phyloP scores from a whole-genome alignment of 2,113 vertebrate species.

The Chaetorhynchus papuensis region DNA sequence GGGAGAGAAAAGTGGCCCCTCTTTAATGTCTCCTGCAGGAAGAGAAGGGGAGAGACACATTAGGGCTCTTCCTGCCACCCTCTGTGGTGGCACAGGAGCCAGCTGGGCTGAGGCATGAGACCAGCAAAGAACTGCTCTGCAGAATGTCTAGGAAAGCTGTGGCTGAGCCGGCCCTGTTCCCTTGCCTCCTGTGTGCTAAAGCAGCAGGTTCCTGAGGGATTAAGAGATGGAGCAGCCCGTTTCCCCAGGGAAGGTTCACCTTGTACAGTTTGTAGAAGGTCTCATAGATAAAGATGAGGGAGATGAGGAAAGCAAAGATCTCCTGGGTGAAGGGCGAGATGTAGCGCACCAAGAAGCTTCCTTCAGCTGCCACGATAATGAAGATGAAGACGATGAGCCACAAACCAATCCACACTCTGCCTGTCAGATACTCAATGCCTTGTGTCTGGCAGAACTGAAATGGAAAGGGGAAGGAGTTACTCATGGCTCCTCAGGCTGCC shows the following conservation, averaged over 20 bases:
- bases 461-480: slow-evolving; percentile 5
- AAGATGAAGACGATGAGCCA: slow-evolving; percentile 95
- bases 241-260: slow-evolving; percentile 69
- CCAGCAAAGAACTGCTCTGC: neutral
- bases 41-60: slow-evolving; percentile 7
- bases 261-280: slow-evolving; percentile 94
- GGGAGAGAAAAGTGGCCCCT: slow-evolving; percentile 29
- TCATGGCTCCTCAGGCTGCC: neutral
- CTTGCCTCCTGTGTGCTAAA: neutral
- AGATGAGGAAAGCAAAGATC: slow-evolving; percentile 98
- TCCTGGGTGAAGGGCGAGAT: slow-evolving; percentile 98
- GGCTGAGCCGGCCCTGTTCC: neutral
- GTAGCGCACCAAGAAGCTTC: slow-evolving; percentile 95
- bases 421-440: slow-evolving; percentile 91
- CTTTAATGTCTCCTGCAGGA: slow-evolving; percentile 40
- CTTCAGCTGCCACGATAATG: slow-evolving; percentile 91
- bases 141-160: neutral
- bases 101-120: neutral
- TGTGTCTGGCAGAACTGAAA: slow-evolving; percentile 91
- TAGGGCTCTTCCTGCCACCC: neutral
- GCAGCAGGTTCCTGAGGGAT: neutral
- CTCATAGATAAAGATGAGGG: slow-evolving; percentile 98
- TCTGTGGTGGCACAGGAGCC: neutral
- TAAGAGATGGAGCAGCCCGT: neutral
- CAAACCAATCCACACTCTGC: slow-evolving; percentile 95